Conservation (phyloP, 2,797 vertebrate genomes). For the Serranus cabrilla region DNA sequence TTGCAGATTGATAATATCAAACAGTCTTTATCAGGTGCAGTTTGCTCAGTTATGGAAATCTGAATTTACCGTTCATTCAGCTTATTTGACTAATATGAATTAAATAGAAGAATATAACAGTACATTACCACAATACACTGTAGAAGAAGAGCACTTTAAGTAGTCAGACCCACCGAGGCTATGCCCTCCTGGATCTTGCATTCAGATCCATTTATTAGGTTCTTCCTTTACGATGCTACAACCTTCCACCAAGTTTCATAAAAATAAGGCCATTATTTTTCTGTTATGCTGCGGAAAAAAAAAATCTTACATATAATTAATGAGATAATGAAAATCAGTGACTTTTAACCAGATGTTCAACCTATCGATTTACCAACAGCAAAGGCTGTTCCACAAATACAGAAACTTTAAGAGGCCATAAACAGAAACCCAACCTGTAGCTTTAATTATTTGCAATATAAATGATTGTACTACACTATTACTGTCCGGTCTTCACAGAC, state of each 20-base stretch:
- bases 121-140: background rate
- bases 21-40: background rate
- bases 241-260: too few species aligned
- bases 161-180: too few species aligned
- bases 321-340: background rate
- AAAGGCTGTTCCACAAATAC: background rate
- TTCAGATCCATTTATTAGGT: too few species aligned
- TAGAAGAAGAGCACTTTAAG: too few species aligned
- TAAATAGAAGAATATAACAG: background rate
- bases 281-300: too few species aligned
- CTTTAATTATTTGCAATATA: background rate
- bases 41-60: background rate
- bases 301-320: background rate
- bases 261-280: too few species aligned
- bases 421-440: background rate
- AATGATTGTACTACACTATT: background rate
- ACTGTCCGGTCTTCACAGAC: constrained; percentile 4
- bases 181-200: too few species aligned
- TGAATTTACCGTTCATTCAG: background rate
- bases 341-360: background rate
- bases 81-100: background rate
- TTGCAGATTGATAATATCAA: background rate
- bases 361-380: too few species aligned
- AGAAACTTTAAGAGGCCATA: background rate
- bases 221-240: too few species aligned